Conservation (phyloP, 2,113 vertebrate genomes). For the Cnemophilus loriae region DNA sequence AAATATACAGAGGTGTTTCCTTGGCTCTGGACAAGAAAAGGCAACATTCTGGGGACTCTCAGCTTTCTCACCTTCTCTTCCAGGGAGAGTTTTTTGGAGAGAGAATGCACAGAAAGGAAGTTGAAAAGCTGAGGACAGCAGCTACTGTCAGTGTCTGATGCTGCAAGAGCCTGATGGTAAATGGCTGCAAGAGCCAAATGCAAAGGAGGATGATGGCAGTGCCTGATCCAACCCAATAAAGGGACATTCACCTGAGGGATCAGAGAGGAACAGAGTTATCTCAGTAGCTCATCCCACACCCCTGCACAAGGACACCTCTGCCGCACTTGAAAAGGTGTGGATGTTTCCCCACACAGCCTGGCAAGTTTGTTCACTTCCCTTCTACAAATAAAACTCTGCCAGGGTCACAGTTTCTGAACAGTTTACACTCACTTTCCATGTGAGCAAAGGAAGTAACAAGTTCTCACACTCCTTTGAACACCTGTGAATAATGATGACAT, state of each 20-base stretch:
- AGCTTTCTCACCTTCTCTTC: not conserved
- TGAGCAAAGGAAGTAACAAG: not conserved
- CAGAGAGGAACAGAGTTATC: not conserved
- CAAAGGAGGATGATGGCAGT: not conserved
- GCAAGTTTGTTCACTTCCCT: not conserved
- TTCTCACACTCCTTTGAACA: not conserved
- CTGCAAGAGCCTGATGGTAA: not conserved
- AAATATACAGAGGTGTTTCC: not conserved
- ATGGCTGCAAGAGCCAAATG: accelerated
- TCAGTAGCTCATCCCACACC: not conserved
- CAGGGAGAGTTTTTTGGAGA: not conserved
- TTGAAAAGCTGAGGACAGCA: not conserved
- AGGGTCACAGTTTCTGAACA: not conserved
- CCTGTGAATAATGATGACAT: not conserved
- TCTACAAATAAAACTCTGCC: not conserved
- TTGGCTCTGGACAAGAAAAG: not conserved
- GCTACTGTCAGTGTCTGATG: not conserved
- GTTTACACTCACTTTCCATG: not conserved
- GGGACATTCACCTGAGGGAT: not conserved
- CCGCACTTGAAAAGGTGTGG: not conserved
- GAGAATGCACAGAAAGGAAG: not conserved
- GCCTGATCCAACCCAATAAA: not conserved
- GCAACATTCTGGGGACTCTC: not conserved
- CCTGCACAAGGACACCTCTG: not conserved
- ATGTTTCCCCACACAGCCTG: not conserved